A percentile compares a stretch with the other conserved stretches of the same genome.
Evolutionary conservation across 2,797 vertebrate genomes (phyloP).

Genomic region (Sparus aurata): DNA sequence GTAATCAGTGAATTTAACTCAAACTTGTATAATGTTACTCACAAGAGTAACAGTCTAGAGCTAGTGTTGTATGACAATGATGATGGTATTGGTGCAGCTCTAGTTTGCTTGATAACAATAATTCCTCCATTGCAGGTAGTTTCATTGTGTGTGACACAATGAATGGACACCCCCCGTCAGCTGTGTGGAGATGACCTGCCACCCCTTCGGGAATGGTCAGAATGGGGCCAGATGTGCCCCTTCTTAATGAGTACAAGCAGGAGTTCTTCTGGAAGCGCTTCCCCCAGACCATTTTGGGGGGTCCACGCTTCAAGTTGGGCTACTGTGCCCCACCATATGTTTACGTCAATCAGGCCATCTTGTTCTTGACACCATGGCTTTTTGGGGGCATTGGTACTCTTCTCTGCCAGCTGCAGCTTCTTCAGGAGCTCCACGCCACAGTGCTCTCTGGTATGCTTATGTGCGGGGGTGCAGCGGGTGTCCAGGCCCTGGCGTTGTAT

Average conservation of each 20-base stretch:
- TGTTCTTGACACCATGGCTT: constrained; percentile 96
- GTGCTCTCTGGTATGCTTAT: constrained; percentile 92
- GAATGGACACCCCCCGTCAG: constrained; percentile 70
- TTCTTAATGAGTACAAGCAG: constrained; percentile 98
- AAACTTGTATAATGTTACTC: neutral
- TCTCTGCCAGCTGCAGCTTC: constrained; percentile 90
- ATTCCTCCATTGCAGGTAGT: constrained; percentile 50
- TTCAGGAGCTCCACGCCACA: constrained; percentile 89
- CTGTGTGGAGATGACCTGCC: constrained; percentile 84
- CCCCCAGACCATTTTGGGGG: constrained; percentile 96
- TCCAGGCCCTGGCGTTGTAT: constrained; percentile 90
- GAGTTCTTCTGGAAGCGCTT: constrained; percentile 99
- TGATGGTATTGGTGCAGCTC: neutral
- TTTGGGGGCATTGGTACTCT: constrained; percentile 93
- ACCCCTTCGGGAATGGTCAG: constrained; percentile 83
- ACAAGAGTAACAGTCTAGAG: neutral
- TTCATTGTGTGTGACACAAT: constrained; percentile 50
- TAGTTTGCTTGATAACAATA: neutral
- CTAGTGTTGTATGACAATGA: neutral
- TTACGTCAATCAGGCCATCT: constrained; percentile 93
- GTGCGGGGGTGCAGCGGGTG: constrained; percentile 87
- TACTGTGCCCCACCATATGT: constrained; percentile 95
- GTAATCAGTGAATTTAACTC: neutral
- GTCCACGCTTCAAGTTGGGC: constrained; percentile 94
- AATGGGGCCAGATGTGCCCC: constrained; percentile 99